These are phyloP conservation scores for Meda fulgida DNA, from an alignment of 2,797 vertebrate genomes.

Conservation along the genomic window DNA sequence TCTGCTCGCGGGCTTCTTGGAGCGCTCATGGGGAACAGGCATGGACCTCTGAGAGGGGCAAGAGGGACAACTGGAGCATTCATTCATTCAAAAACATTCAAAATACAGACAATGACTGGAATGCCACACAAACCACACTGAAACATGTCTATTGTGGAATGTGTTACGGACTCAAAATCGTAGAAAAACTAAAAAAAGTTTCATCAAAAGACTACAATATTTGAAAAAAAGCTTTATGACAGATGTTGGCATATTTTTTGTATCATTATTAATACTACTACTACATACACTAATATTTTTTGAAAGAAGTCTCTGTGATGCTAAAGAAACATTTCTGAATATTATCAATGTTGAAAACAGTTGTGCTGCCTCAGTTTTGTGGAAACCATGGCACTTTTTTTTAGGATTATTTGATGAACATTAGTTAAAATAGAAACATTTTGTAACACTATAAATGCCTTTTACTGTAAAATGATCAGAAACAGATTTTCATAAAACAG, in stretches of 20 bases:
- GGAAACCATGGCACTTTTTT: too few relatives aligned
- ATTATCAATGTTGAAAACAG: too few relatives aligned
- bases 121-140: too few relatives aligned
- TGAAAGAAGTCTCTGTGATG: not conserved
- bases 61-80: not conserved
- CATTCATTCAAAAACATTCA: not conserved
- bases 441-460: not conserved
- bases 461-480: not conserved
- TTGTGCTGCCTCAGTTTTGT: too few relatives aligned
- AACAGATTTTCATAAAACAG: not conserved
- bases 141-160: too few relatives aligned
- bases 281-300: not conserved
- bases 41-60: constrained; percentile 73
- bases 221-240: not conserved
- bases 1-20: constrained; percentile 85
- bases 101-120: not conserved
- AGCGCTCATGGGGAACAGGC: constrained; percentile 83
- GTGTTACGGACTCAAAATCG: not conserved
- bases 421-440: not conserved
- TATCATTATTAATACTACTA: not conserved
- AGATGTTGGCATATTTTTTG: not conserved
- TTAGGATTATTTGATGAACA: too few relatives aligned
- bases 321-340: not conserved
- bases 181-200: not conserved
- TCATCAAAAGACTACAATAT: not conserved